Conservation (phyloP, 2,888 invertebrate genomes). For the Fabriciana adippe region DNA sequence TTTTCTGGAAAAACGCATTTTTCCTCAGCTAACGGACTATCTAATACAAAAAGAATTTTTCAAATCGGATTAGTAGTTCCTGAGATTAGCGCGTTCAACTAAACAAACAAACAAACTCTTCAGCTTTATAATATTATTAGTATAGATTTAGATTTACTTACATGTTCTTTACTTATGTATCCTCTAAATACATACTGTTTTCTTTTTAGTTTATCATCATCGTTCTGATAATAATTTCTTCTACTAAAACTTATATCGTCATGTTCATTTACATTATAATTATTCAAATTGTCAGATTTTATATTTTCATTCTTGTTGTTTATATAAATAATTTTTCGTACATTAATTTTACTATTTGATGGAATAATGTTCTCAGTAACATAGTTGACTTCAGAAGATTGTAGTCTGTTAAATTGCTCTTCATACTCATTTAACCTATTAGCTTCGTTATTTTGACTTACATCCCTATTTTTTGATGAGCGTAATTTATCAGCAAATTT, state of each 20-base stretch:
- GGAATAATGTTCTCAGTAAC: not conserved
- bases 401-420: slow-evolving; percentile 6
- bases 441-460: not conserved
- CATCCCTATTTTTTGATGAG: not conserved
- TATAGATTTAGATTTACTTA: no score
- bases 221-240: not conserved
- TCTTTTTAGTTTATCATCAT: not conserved
- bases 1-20: no score
- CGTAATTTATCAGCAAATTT: slow-evolving; percentile 28
- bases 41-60: no score
- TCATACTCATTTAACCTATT: slow-evolving; percentile 10
- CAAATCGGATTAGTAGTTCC: no score
- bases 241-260: not conserved
- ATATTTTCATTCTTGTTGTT: not conserved
- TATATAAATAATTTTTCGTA: not conserved
- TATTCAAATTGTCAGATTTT: not conserved
- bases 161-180: not conserved
- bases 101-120: no score
- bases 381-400: not conserved
- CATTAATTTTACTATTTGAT: not conserved
- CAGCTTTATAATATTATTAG: no score
- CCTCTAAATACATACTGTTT: not conserved
- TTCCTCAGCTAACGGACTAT: no score
- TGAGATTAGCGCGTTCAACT: no score
- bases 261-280: no score